Evolutionary conservation across 2,888 invertebrate species (phyloP).

Genomic region (Dryobotodes eremita): DNA sequence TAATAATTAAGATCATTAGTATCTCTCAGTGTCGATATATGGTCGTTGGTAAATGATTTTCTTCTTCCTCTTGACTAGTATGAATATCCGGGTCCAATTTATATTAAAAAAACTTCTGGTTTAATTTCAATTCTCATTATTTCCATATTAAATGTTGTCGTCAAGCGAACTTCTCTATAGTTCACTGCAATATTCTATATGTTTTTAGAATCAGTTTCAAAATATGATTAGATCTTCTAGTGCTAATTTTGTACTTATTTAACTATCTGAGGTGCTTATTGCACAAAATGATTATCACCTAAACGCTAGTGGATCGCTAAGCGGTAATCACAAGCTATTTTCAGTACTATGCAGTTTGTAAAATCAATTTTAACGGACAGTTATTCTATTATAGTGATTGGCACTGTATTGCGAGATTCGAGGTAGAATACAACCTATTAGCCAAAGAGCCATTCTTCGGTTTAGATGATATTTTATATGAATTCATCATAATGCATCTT

Average conservation of each 20-base stretch:
- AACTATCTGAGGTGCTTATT: slow-evolving; percentile 36
- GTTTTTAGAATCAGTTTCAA: neutral
- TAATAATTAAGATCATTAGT: too few species aligned
- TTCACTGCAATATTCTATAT: neutral
- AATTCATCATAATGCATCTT: too few species aligned
- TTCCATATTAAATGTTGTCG: neutral
- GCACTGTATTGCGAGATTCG: slow-evolving; percentile 3
- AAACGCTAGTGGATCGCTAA: slow-evolving; percentile 21
- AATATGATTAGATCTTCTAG: slow-evolving; percentile 14
- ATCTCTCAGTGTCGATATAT: too few species aligned
- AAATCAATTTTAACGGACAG: slow-evolving; percentile 55
- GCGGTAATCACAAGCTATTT: slow-evolving; percentile 49
- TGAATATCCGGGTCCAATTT: too few species aligned
- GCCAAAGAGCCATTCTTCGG: too few species aligned
- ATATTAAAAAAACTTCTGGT: neutral
- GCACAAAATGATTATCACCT: slow-evolving; percentile 44
- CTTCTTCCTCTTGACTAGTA: too few species aligned
- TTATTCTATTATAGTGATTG: slow-evolving; percentile 41
- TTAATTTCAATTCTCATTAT: neutral
- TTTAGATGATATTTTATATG: too few species aligned
- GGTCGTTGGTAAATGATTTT: too few species aligned
- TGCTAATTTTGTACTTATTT: slow-evolving; percentile 16
- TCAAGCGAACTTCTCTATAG: neutral
- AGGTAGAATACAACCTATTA: too few species aligned
- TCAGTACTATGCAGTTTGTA: slow-evolving; percentile 35